Evolutionary conservation across 1,140 invertebrate species (phyloP).

Genomic region (Adelges cooleyi): DNA sequence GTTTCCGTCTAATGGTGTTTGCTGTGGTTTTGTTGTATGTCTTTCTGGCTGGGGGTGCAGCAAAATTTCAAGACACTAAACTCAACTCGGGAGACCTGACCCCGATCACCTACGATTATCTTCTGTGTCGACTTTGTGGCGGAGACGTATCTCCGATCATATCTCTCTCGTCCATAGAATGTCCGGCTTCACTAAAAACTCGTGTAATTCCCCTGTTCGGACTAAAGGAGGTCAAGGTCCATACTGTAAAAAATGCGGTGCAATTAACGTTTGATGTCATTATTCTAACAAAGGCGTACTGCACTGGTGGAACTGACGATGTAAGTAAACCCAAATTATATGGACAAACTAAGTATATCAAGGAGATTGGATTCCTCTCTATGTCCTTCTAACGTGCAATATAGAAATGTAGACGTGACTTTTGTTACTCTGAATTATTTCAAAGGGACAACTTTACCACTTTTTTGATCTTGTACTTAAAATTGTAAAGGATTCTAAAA

Average conservation of each 20-base stretch:
- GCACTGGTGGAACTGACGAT: slow-evolving; percentile 29
- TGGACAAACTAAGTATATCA: no score
- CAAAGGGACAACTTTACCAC: no score
- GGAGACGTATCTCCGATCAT: slow-evolving; percentile 30
- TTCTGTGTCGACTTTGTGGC: slow-evolving; percentile 32
- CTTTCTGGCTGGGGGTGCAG: not conserved
- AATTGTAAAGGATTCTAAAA: no score
- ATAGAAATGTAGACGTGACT: no score
- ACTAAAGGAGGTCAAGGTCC: slow-evolving; percentile 30
- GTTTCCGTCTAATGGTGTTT: slow-evolving; percentile 25
- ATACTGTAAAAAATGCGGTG: slow-evolving; percentile 31
- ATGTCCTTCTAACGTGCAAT: no score
- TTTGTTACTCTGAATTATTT: no score
- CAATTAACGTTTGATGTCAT: slow-evolving; percentile 32
- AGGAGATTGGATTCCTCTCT: no score
- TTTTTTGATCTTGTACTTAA: no score
- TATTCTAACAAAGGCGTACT: slow-evolving; percentile 29
- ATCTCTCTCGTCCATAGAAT: slow-evolving; percentile 27
- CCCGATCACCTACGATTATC: slow-evolving; percentile 22
- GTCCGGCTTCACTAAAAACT: slow-evolving; percentile 28
- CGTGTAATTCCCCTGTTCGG: slow-evolving; percentile 31
- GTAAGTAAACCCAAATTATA: no score
- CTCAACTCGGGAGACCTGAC: not conserved
- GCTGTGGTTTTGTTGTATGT: slow-evolving; percentile 1
- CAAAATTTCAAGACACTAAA: slow-evolving; percentile 11